phyloP scores from a whole-genome alignment of 2,113 vertebrate species.

The Upupa epops region DNA sequence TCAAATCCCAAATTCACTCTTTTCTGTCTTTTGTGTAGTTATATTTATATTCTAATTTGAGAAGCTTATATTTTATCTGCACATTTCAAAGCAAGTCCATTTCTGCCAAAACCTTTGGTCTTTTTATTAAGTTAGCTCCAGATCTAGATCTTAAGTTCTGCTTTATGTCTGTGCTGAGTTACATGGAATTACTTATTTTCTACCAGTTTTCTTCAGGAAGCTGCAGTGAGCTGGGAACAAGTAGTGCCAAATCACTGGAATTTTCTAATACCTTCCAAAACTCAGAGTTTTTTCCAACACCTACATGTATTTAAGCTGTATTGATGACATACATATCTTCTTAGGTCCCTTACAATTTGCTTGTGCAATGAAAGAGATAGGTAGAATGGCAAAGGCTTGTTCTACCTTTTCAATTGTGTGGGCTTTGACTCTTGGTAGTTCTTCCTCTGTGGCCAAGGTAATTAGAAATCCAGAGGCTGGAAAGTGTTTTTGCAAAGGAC shows the following conservation, averaged over 20 bases:
- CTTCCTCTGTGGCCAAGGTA: neutral
- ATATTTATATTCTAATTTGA: neutral
- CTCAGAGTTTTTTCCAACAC: neutral
- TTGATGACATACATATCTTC: neutral
- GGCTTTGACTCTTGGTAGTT: neutral
- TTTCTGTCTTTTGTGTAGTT: neutral
- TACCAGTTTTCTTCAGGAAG: neutral
- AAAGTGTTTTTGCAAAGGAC: neutral
- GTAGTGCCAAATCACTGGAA: neutral
- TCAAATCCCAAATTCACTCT: accelerated
- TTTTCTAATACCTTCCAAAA: neutral
- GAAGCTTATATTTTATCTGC: neutral
- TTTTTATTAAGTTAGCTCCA: neutral
- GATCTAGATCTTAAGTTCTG: neutral
- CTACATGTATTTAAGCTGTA: neutral
- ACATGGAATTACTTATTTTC: neutral
- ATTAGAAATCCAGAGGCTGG: neutral
- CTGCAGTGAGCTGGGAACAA: neutral
- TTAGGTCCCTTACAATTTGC: neutral
- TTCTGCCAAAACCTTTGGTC: neutral
- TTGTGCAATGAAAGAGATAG: neutral
- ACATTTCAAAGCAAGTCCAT: neutral
- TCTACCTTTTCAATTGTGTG: neutral
- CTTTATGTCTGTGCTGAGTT: neutral
- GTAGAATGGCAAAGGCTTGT: neutral